Base-by-base conservation (phyloP, 2,888 invertebrate species). In the Zhuqinia jingwanae region DNA sequence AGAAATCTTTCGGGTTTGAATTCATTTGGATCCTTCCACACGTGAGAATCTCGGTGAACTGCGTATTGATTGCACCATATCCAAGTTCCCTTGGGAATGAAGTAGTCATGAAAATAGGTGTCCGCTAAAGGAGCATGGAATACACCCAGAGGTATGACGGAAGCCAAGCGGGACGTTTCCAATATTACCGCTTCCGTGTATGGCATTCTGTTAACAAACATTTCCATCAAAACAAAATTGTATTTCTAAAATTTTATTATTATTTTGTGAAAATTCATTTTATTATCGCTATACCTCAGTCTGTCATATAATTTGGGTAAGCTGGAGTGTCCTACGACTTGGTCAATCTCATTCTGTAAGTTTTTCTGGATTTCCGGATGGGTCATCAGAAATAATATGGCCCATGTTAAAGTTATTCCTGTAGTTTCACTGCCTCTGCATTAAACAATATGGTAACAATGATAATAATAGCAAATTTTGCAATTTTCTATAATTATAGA, bases 151-250 rank as follows among this genome's bases (percentile, higher is more conserved):
- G 89, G 87, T 2, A 86, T 78, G 1, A 89, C 79, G 0, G 79
- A 76, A 5, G 87, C 83, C 36, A 85, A 36, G 60, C 89, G 17
- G 5, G 84, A 20, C 0, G 83, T 73, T 83, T 89, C 89, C 25
- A 86, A 22, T 15, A 87, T 87, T n/a, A 89, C 65, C 0, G 87
- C 87, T 68, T 89, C 89, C 1, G 87, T 89, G 56, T 84, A 89
- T 15, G 89, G 89, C 89, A 89, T 87, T 20, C 87, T 87, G 10
- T 25, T 17, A 47, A 56, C 27, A 50, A 63, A 50, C 47, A 56
- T 5, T 60, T 56, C 3, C 20, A n/a, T 27, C 3, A 20, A 42
- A 42, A 42, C n/a, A 20, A 36, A 36, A 20, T n/a, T n/a, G n/a
- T n/a, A n/a, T n/a, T n/a, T n/a, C n/a, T n/a, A n/a, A n/a, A n/a